phyloP scores from a whole-genome alignment of 2,888 invertebrate species.

The Eristalis tenax region DNA sequence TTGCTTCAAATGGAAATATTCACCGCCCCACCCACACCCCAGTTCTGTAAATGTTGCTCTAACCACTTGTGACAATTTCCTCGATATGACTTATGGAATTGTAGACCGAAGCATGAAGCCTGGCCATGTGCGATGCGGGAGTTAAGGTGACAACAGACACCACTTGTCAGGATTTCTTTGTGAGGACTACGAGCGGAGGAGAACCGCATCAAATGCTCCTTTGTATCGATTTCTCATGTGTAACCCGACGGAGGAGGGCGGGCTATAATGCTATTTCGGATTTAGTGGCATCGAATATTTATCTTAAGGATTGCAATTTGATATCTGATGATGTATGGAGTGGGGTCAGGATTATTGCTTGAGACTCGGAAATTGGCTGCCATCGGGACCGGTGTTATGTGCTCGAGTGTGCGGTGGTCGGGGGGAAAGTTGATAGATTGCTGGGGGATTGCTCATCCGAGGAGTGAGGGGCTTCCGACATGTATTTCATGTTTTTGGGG shows the following conservation, averaged over 20 bases:
- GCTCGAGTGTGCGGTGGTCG: background rate
- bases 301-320: slow-evolving; percentile 29
- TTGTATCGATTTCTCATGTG: slow-evolving; percentile 1
- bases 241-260: background rate
- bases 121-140: background rate
- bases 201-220: slow-evolving; percentile 15
- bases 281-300: slow-evolving; percentile 29
- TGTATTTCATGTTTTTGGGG: background rate
- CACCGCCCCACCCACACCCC: background rate
- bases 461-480: background rate
- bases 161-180: slow-evolving; percentile 25
- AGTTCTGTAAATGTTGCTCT: background rate
- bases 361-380: background rate
- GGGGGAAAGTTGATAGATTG: background rate
- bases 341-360: background rate
- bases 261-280: background rate
- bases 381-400: background rate
- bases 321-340: slow-evolving; percentile 11
- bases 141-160: slow-evolving; percentile 25
- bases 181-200: background rate
- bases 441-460: background rate
- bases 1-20: background rate
- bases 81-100: slow-evolving; percentile 10
- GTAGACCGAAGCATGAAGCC: background rate
- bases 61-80: slow-evolving; percentile 49